phyloP scores from a whole-genome alignment of 2,113 vertebrate genomes.

The Petroica traversi region DNA sequence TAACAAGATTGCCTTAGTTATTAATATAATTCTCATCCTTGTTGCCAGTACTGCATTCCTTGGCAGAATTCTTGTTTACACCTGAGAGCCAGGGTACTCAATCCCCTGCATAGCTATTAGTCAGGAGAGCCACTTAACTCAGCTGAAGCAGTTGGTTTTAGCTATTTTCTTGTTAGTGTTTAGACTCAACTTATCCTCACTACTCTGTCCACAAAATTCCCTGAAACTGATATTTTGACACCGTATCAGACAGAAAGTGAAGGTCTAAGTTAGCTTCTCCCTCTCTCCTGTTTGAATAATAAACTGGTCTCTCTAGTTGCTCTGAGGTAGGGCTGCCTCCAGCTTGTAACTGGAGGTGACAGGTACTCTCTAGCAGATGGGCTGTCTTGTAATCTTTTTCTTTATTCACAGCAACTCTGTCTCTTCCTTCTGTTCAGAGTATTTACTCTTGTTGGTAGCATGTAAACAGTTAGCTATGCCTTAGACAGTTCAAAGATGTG shows the following conservation, averaged over 20 bases:
- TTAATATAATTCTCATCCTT: neutral
- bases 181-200: conserved; percentile 11
- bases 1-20: conserved; percentile 7
- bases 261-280: conserved; percentile 45
- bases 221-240: conserved; percentile 71
- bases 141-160: neutral
- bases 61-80: conserved; percentile 18
- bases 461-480: conserved; percentile 44
- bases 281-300: conserved; percentile 64
- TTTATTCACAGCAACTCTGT: conserved; percentile 48
- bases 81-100: conserved; percentile 18
- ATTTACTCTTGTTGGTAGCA: conserved; percentile 56
- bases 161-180: conserved; percentile 58
- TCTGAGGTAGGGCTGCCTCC: conserved; percentile 36
- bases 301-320: conserved; percentile 67
- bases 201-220: conserved; percentile 18
- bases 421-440: conserved; percentile 52
- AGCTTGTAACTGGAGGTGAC: conserved; percentile 62
- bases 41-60: neutral
- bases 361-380: conserved; percentile 52
- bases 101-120: conserved; percentile 1
- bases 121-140: conserved; percentile 35
- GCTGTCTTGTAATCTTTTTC: conserved; percentile 55
- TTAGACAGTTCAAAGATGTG: conserved; percentile 55
- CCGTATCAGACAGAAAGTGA: conserved; percentile 1